A percentile compares a stretch with the other conserved stretches of the same genome.
phyloP scores from a whole-genome alignment of 30 jellyfish, hydroid and myxozoan species.

The Cassiopea andromeda region DNA sequence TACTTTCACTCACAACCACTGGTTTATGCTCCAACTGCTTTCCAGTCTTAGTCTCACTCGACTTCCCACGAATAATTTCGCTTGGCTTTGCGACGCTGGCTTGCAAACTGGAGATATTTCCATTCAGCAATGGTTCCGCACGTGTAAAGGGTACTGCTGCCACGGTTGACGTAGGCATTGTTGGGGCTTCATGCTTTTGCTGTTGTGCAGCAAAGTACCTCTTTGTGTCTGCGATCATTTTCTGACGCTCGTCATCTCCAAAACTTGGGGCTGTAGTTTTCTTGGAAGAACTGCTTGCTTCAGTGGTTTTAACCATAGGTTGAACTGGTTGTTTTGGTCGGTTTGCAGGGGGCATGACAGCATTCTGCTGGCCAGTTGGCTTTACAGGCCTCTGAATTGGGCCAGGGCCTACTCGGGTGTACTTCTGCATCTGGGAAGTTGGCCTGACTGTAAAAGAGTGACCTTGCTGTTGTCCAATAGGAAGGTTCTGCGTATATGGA shows the following conservation, averaged over 20 bases:
- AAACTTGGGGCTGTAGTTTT: slow-evolving; percentile 35
- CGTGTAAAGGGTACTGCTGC: slow-evolving; percentile 5
- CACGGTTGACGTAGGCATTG: slow-evolving; percentile 1
- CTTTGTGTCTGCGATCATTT: slow-evolving; percentile 93
- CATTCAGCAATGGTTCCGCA: slow-evolving; percentile 5
- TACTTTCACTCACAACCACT: not conserved
- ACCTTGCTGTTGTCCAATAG: slow-evolving; percentile 26
- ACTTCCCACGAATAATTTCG: slow-evolving; percentile 3
- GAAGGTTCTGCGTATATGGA: slow-evolving; percentile 48
- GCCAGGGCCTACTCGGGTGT: slow-evolving; percentile 68
- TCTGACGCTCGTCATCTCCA: slow-evolving; percentile 89
- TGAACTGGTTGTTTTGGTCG: slow-evolving; percentile 69
- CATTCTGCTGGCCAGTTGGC: slow-evolving; percentile 13
- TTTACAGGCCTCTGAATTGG: slow-evolving; percentile 78
- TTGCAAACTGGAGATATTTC: not conserved
- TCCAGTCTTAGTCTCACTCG: slow-evolving; percentile 13
- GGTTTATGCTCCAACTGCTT: slow-evolving; percentile 2
- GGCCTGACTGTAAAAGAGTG: slow-evolving; percentile 62
- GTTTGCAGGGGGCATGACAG: slow-evolving; percentile 20
- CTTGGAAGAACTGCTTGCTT: slow-evolving; percentile 11
- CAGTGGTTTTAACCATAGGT: slow-evolving; percentile 55
- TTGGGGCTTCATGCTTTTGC: slow-evolving; percentile 38
- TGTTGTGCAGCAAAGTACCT: slow-evolving; percentile 77
- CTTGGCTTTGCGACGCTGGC: slow-evolving; percentile 12
- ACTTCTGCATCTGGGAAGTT: slow-evolving; percentile 52